A percentile compares a stretch with the other conserved stretches of the same genome.
Evolutionary conservation across 2,888 invertebrate genomes (phyloP).

Genomic region (Rutpela maculata): DNA sequence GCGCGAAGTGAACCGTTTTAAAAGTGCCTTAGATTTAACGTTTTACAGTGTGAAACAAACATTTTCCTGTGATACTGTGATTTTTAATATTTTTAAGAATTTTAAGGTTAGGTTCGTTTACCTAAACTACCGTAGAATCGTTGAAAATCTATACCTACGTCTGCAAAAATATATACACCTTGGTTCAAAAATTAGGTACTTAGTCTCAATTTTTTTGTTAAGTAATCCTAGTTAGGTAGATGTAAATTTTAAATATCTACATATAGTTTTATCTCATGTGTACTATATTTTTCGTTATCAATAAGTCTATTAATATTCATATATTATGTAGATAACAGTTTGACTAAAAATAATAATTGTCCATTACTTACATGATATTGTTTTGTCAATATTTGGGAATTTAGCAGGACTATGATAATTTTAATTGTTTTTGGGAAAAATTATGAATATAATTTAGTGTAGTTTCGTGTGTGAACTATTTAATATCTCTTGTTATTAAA

Average conservation of each 20-base stretch:
- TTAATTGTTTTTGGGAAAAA: slow-evolving; percentile 12
- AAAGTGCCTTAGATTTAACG: neutral
- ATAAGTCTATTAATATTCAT: neutral
- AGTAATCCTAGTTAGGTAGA: too few species aligned
- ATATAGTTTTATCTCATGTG: neutral
- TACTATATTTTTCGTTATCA: slow-evolving; percentile 16
- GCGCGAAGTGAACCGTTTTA: neutral
- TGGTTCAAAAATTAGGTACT: too few species aligned
- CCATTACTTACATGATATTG: slow-evolving; percentile 21
- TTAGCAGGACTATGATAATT: neutral
- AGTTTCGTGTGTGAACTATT: neutral
- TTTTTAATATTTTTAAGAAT: slow-evolving; percentile 12
- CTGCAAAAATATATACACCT: too few species aligned
- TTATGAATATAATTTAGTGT: neutral
- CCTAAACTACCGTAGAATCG: slow-evolving; percentile 1
- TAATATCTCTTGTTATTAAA: neutral
- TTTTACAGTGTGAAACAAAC: neutral
- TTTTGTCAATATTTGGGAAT: slow-evolving; percentile 28
- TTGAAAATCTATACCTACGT: neutral
- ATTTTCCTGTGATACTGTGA: neutral
- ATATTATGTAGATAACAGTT: neutral
- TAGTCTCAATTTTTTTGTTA: too few species aligned
- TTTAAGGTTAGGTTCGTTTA: slow-evolving; percentile 40
- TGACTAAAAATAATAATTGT: slow-evolving; percentile 21
- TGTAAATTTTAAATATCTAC: neutral